Evolutionary conservation across 2,888 invertebrate genomes (phyloP).

Genomic region (Anorthoa munda): DNA sequence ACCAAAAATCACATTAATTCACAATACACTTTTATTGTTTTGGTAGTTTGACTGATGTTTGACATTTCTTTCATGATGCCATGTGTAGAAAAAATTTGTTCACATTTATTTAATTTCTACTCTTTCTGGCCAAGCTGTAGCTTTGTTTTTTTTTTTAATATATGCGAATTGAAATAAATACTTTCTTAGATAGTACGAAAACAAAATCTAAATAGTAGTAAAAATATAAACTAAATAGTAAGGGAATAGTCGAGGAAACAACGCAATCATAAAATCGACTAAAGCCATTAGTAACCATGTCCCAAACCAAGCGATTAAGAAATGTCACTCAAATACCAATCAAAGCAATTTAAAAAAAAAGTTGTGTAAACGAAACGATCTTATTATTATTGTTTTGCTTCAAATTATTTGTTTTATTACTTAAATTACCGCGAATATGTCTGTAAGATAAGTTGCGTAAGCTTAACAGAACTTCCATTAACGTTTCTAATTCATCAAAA

Average conservation of each 20-base stretch:
- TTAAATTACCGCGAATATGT: slow-evolving; percentile 66
- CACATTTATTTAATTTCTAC: no score
- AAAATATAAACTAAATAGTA: background rate
- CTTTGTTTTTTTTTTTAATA: no score
- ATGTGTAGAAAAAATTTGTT: no score
- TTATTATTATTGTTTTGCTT: slow-evolving; percentile 77
- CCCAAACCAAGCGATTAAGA: slow-evolving; percentile 52
- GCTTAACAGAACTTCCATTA: slow-evolving; percentile 77
- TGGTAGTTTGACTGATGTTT: no score
- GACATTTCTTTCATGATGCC: no score
- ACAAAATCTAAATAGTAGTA: no score
- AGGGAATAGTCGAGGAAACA: no score
- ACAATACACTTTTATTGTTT: no score
- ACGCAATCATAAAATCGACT: slow-evolving; percentile 40
- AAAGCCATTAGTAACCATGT: slow-evolving; percentile 27
- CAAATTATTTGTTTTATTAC: slow-evolving; percentile 69
- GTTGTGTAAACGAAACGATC: slow-evolving; percentile 77
- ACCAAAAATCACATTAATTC: no score
- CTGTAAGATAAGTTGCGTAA: slow-evolving; percentile 81
- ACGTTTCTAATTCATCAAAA: slow-evolving; percentile 64
- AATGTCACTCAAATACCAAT: slow-evolving; percentile 62
- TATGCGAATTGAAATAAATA: no score
- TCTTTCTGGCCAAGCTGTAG: no score
- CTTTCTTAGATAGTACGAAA: no score
- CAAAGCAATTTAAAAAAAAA: slow-evolving; percentile 69